phyloP scores from a whole-genome alignment of 2,888 invertebrate species.

The Drosophila subquinaria region DNA sequence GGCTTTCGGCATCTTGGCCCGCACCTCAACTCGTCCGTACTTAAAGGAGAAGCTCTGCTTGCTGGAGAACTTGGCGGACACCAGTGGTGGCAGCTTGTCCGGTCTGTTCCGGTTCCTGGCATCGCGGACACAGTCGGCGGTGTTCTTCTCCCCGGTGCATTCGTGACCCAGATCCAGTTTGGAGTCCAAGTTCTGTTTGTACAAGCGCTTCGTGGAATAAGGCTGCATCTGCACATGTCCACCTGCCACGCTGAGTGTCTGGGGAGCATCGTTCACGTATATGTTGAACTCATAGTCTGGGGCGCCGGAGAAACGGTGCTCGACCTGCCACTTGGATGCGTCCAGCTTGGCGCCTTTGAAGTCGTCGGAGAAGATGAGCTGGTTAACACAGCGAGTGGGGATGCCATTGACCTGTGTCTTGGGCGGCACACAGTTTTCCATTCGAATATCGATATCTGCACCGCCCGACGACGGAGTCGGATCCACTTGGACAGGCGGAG shows the following conservation, averaged over 20 bases:
- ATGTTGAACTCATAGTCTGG: constrained; percentile 83
- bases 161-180: constrained; percentile 67
- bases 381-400: constrained; percentile 69
- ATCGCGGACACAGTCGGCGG: constrained; percentile 74
- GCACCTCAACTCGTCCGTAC: constrained; percentile 89
- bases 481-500: not conserved
- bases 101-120: constrained; percentile 40
- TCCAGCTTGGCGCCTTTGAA: constrained; percentile 72
- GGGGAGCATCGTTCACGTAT: constrained; percentile 48
- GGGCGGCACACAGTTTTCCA: constrained; percentile 40
- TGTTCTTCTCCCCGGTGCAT: constrained; percentile 78
- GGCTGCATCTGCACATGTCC: constrained; percentile 73
- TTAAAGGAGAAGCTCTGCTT: constrained; percentile 88
- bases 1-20: constrained; percentile 90
- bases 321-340: constrained; percentile 74
- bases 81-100: constrained; percentile 89
- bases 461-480: constrained; percentile 12
- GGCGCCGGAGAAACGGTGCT: constrained; percentile 76
- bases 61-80: constrained; percentile 88
- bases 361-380: constrained; percentile 82
- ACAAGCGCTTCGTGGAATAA: constrained; percentile 57
- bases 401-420: constrained; percentile 67
- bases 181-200: constrained; percentile 30
- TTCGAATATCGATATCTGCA: constrained; percentile 46
- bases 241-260: constrained; percentile 60